Evolutionary conservation across 2,888 invertebrate genomes (phyloP), one percentile per base, ranked within the genome.

Genomic region (Ferrisia virgata): DNA sequence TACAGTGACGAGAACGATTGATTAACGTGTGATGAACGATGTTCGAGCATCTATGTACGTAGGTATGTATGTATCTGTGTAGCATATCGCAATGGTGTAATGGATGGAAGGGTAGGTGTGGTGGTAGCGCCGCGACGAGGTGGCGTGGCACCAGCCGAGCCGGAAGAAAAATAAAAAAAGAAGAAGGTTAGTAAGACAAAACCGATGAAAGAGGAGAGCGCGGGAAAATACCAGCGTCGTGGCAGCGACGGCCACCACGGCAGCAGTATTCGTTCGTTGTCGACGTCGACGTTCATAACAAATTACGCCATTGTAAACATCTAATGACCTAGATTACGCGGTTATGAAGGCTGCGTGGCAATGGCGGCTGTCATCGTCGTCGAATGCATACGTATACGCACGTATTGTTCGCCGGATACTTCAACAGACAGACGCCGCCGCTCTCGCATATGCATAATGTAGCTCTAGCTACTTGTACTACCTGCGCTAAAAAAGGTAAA

Each of bases 291-390:
- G 72, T 33, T 28, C 28, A 36, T 28, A 76, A 76, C 36, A 76
- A 76, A 76, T 76, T 76, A 76, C 72, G 72, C 72, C 72, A 76
- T 76, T 76, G 31, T 76, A 33, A 76, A 76, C 64, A 76, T 36
- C 72, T 76, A 76, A 76, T 76, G 72, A 76, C 72, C 72, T 76
- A 76, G 33, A 76, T 76, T 69, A 76, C 36, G 31, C 33, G 36
- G n/a, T 33, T 76, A 18, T 18, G 72, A 76, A 76, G 72, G 72
- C 72, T 76, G 72, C 72, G 72, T 28, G n/a, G 64, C 31, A 28
- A 64, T 64, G 53, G 28, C 64, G 64, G 28, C 28, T 28, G 64
- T 15, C 28, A 28, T 13, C 15, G 9, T 15, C 15, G 64, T 28
- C 28, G 64, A 5, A 58, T 25, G 9, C 25, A 13, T 25, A 58